These are phyloP conservation scores for Melospiza melodia DNA, from an alignment of 2,113 vertebrate species.

Conservation along the genomic window DNA sequence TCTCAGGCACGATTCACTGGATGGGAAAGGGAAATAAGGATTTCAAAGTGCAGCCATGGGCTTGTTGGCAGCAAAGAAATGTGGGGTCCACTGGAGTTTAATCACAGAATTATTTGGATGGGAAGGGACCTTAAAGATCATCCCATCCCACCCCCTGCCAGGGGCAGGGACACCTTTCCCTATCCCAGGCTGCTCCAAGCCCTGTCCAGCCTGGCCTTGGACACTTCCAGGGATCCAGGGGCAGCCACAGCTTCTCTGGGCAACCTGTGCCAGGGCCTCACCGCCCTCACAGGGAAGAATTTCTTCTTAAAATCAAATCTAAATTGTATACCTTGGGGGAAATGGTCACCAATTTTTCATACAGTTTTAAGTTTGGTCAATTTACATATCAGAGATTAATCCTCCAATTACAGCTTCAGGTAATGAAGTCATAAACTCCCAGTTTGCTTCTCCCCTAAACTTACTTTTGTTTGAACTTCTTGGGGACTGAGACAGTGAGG, in stretches of 20 bases:
- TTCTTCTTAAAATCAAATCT: not conserved
- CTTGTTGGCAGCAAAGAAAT: slow-evolving; percentile 17
- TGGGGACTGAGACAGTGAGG: not conserved
- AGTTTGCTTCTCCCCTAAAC: not conserved
- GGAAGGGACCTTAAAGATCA: not conserved
- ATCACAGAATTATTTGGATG: not conserved
- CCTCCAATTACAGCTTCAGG: not conserved
- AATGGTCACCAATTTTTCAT: not conserved
- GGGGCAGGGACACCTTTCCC: not conserved
- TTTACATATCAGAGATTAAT: not conserved
- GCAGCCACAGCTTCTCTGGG: not conserved
- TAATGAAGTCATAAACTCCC: not conserved
- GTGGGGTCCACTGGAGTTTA: not conserved
- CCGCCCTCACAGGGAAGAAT: not conserved
- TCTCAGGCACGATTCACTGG: not conserved
- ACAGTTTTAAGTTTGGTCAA: not conserved
- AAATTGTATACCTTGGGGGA: not conserved
- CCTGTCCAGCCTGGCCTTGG: fast-evolving
- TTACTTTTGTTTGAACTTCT: not conserved
- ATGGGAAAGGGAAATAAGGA: not conserved
- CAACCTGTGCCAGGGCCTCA: fast-evolving
- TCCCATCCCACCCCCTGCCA: fast-evolving
- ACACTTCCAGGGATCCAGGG: not conserved
- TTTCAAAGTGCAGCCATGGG: not conserved
- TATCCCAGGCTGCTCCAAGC: fast-evolving